Percentiles rank a stretch among this genome's conserved stretches.
Conservation (phyloP, 1,140 invertebrate genomes). For the Tyrophagus putrescentiae region DNA sequence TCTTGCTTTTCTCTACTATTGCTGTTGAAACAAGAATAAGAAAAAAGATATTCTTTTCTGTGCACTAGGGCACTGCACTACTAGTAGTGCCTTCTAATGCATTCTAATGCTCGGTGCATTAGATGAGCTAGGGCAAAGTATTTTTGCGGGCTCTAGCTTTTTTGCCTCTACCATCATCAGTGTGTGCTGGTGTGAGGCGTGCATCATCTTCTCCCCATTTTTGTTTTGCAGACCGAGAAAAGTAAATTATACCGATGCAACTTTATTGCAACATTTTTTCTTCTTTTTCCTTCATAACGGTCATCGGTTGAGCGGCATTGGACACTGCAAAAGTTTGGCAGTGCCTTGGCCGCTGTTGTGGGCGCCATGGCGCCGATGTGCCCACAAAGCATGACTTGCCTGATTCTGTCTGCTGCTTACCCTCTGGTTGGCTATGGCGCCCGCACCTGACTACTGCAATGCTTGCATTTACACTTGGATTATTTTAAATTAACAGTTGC, state of each 20-base stretch:
- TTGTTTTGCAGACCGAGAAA: no score
- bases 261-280: no score
- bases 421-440: neutral
- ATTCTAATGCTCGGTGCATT: slow-evolving; percentile 10
- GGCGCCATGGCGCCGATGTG: no score
- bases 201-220: neutral
- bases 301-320: no score
- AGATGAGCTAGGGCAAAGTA: neutral
- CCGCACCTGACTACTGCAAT: neutral
- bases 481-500: slow-evolving; percentile 16
- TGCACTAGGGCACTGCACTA: no score
- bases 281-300: slow-evolving; percentile 13
- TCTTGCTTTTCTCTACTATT: no score
- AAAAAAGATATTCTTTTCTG: neutral
- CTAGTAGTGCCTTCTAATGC: no score
- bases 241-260: no score
- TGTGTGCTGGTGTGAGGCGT: neutral
- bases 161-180: neutral
- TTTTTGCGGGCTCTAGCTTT: neutral
- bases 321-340: no score
- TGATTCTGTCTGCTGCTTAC: neutral
- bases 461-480: slow-evolving; percentile 4
- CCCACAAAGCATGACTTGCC: no score
- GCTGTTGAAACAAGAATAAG: no score
- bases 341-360: no score